These are phyloP conservation scores for Echinometra lucunter DNA, from an alignment of 53 echinoderm and acorn worm species.

Conservation along the genomic window DNA sequence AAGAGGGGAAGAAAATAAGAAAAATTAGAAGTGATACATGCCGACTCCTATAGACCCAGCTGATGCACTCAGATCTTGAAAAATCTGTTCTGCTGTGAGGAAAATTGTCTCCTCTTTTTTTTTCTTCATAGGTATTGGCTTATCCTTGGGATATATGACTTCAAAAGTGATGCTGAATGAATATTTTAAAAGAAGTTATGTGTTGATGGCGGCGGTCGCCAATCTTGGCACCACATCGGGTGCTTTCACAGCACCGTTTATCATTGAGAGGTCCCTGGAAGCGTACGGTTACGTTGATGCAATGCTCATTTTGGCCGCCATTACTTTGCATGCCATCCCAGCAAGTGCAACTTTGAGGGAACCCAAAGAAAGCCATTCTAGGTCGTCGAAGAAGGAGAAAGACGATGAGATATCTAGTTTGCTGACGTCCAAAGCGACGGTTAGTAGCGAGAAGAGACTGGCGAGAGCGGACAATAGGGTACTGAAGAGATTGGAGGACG, in stretches of 20 bases:
- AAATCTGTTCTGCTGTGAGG: too few relatives aligned
- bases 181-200: neutral
- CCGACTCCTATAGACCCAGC: too few relatives aligned
- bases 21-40: too few relatives aligned
- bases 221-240: neutral
- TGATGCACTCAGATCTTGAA: too few relatives aligned
- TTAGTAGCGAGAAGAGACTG: neutral
- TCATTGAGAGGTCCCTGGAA: conserved; percentile 6
- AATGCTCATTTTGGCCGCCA: neutral
- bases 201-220: neutral
- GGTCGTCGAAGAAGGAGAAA: neutral
- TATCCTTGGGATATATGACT: neutral
- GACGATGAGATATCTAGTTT: neutral
- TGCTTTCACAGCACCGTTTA: neutral
- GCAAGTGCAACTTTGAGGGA: neutral
- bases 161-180: neutral
- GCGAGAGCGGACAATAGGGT: too few relatives aligned
- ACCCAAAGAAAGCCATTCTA: neutral
- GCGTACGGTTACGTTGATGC: neutral
- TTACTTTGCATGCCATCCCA: neutral
- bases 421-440: too few relatives aligned
- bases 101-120: neutral
- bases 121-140: neutral
- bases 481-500: neutral
- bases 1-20: too few relatives aligned